Conservation (phyloP, 2,797 vertebrate genomes). For the Myotis findleyi region DNA sequence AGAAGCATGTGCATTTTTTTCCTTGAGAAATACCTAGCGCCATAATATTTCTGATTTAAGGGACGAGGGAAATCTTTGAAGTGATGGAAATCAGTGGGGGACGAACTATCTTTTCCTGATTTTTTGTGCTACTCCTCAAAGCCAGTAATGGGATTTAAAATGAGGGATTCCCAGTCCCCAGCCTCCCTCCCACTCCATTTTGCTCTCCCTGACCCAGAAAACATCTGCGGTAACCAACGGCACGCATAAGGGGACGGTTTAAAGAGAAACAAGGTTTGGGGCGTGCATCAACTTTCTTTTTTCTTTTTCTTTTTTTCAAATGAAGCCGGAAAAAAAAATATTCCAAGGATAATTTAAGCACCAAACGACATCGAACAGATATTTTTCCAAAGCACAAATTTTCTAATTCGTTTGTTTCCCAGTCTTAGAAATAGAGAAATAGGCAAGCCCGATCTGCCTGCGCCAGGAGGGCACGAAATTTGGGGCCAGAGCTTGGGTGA, state of each 20-base stretch:
- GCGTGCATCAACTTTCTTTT: constrained; percentile 65
- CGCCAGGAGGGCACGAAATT: constrained; percentile 21
- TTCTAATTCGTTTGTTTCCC: constrained; percentile 79
- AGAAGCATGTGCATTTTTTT: constrained; percentile 33
- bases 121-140: constrained; percentile 63
- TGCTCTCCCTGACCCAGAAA: constrained; percentile 83
- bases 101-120: constrained; percentile 75
- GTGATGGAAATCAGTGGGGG: constrained; percentile 75
- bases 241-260: constrained; percentile 76
- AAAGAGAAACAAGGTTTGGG: constrained; percentile 74
- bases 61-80: constrained; percentile 71
- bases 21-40: constrained; percentile 62
- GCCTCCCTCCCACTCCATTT: constrained; percentile 80
- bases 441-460: constrained; percentile 32
- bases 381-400: constrained; percentile 65
- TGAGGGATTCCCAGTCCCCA: constrained; percentile 81
- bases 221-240: constrained; percentile 77
- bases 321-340: constrained; percentile 65
- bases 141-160: constrained; percentile 78
- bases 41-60: constrained; percentile 76
- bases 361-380: constrained; percentile 71
- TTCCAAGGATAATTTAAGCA: constrained; percentile 77
- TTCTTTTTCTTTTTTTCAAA: constrained; percentile 62
- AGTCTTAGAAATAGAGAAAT: constrained; percentile 59
- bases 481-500: background rate